Evolutionary conservation across 1,140 invertebrate species (phyloP).

Genomic region (Drosophila bocki): DNA sequence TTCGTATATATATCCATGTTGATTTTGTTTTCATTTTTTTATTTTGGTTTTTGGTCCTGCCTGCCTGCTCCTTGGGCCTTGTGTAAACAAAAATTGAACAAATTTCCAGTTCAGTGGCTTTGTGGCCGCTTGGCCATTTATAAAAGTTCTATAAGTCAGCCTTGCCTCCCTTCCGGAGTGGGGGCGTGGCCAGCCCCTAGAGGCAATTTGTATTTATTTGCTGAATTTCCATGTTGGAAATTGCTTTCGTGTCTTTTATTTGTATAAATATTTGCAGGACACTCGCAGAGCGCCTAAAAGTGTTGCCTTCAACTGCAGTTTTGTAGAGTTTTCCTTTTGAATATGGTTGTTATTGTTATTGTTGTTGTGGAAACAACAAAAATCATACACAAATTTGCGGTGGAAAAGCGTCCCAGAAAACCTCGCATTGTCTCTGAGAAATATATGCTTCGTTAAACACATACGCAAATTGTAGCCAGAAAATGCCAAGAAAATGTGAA

Average conservation of each 20-base stretch:
- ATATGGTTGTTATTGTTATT: neutral
- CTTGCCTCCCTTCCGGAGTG: neutral
- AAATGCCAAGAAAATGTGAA: slow-evolving; percentile 70
- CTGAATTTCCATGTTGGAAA: slow-evolving; percentile 61
- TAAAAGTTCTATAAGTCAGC: slow-evolving; percentile 55
- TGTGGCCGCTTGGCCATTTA: slow-evolving; percentile 70
- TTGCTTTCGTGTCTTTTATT: slow-evolving; percentile 56
- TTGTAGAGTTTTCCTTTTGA: neutral
- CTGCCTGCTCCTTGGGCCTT: slow-evolving; percentile 30
- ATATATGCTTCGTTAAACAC: slow-evolving; percentile 72
- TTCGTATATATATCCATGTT: slow-evolving; percentile 15
- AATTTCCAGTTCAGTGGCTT: slow-evolving; percentile 80
- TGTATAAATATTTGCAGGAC: slow-evolving; percentile 68
- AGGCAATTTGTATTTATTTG: slow-evolving; percentile 78
- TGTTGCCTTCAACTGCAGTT: slow-evolving; percentile 27
- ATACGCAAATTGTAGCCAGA: slow-evolving; percentile 68
- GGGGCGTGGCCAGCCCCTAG: slow-evolving; percentile 34
- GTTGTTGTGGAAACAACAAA: slow-evolving; percentile 42
- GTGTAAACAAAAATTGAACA: slow-evolving; percentile 78
- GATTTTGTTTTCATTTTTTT: slow-evolving; percentile 25
- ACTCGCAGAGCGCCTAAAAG: slow-evolving; percentile 49
- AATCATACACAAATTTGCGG: slow-evolving; percentile 81
- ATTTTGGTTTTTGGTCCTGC: slow-evolving; percentile 17
- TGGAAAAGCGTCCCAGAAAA: slow-evolving; percentile 16
- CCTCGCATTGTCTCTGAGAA: slow-evolving; percentile 10